Evolutionary conservation across 2,888 invertebrate species (phyloP), one percentile per base, ranked within the genome.

Genomic region (Corbicula japonica): DNA sequence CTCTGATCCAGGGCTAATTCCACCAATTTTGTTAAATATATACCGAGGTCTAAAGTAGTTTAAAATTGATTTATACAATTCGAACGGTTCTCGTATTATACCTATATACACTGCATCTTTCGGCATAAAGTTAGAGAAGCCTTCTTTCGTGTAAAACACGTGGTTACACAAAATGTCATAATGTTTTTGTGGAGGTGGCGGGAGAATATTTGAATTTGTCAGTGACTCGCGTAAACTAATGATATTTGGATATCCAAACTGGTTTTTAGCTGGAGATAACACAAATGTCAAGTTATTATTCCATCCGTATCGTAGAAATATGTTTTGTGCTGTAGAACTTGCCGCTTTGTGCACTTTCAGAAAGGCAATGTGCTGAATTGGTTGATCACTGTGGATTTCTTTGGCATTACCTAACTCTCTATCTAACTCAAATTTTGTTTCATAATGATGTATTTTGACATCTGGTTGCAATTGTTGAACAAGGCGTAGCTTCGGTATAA

Each of bases 101-200:
- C 79, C 87, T 4, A 87, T 72, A 38, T 79, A 85, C 0, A 60
- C 76, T 0, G 85, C 83, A 46, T 87, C 82, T 1, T 46, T 63
- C 18, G 87, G 87, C 80, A 87, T 80, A n/a, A 83, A 72, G 21
- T 66, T 41, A 18, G 60, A 50, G 50, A 87, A 85, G 12, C 75
- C 79, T n/a, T 76, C 61, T 12, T 76, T 60, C 6, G 80, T 69
- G 44, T 85, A 87, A 10, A 81, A 54, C 15, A 84, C 87, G 34
- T 87, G 85, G 30, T 84, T 81, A n/a, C 84, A 85, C 6, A 85
- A 32, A n/a, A 86, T 85, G 38, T 86, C 84, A 48, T 73, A 86
- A 23, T 68, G 70, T 32, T 60, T 81, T 28, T 75, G 69, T 23
- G 52, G 34, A 0, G 85, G 80, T 2, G 85, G 80, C 5, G 83